Evolutionary conservation across 2,797 vertebrate genomes (phyloP).

Genomic region (Masticophis lateralis): DNA sequence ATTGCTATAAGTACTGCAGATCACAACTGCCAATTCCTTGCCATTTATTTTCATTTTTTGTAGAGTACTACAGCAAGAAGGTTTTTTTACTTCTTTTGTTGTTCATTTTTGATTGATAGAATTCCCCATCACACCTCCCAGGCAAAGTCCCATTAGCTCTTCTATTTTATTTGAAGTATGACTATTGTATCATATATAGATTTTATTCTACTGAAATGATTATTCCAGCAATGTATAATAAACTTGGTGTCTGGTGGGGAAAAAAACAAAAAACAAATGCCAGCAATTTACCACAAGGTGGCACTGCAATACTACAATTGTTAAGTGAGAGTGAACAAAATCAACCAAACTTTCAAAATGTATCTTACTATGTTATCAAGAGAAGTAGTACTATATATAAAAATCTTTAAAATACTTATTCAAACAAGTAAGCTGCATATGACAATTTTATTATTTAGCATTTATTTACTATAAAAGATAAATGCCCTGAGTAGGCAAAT

Average conservation of each 20-base stretch:
- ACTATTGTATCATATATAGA: not conserved
- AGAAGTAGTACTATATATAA: not conserved
- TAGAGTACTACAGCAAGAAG: not conserved
- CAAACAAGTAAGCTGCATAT: not conserved
- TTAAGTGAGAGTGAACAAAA: not conserved
- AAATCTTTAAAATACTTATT: not conserved
- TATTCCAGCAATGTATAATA: not conserved
- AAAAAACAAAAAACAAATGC: not conserved
- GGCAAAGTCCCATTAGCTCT: not conserved
- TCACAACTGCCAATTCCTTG: not conserved
- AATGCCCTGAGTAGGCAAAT: not conserved
- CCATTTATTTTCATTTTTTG: not conserved
- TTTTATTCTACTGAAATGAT: not conserved
- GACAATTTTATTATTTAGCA: not conserved
- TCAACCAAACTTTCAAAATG: not conserved
- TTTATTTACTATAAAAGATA: not conserved
- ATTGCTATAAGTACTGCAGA: not conserved
- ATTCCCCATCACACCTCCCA: not conserved
- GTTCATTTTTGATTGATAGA: not conserved
- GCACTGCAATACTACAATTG: constrained; percentile 9
- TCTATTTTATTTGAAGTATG: not conserved
- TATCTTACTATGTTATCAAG: not conserved
- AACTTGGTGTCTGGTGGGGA: not conserved
- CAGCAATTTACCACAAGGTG: constrained; percentile 12
- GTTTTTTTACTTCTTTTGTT: not conserved